Evolutionary conservation across 2,888 invertebrate genomes (phyloP).

Genomic region (Latrodectus hesperus): DNA sequence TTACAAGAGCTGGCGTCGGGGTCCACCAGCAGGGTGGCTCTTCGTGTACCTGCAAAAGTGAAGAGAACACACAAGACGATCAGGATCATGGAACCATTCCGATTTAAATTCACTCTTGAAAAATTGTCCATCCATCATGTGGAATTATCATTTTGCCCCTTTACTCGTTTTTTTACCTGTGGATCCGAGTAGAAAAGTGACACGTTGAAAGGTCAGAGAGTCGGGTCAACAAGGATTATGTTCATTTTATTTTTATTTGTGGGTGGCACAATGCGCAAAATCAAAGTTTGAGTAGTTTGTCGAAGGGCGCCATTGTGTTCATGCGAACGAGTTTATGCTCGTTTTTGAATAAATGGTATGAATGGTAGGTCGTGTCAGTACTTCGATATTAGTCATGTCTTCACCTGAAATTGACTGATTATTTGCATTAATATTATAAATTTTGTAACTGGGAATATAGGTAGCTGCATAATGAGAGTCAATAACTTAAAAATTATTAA

Average conservation of each 20-base stretch:
- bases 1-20: conserved; percentile 21
- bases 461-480: no score
- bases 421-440: no score
- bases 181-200: neutral
- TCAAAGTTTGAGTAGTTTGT: no score
- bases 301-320: no score
- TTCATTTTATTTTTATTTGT: neutral
- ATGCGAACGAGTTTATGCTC: no score
- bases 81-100: neutral
- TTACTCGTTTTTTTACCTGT: neutral
- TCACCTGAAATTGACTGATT: no score
- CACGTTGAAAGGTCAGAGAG: conserved; percentile 9
- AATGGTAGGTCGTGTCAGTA: no score
- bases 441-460: no score
- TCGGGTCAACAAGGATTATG: neutral
- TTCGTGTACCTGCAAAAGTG: conserved; percentile 36
- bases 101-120: conserved; percentile 42
- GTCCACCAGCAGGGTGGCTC: conserved; percentile 26
- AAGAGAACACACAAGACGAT: conserved; percentile 59
- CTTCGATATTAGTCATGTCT: no score
- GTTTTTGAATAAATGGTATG: no score
- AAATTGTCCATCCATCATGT: conserved; percentile 49
- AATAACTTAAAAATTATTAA: no score
- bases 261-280: no score
- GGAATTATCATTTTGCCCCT: neutral